Evolutionary conservation across 2,888 invertebrate species (phyloP), one percentile per base, ranked within the genome.

Genomic region (Uropetala carovei): DNA sequence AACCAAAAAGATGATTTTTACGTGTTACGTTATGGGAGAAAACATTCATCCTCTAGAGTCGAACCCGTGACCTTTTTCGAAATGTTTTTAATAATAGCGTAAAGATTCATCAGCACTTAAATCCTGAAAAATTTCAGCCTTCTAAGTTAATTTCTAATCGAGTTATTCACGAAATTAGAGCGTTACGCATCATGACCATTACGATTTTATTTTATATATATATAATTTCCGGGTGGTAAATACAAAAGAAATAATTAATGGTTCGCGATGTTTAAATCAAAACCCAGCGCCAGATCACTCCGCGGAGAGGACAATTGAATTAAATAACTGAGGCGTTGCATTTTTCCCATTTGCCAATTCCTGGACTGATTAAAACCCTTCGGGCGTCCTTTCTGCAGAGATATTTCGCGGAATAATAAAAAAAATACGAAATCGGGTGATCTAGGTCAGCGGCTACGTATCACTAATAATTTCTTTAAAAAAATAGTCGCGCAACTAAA

Each of bases 371-470:
- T 75, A 75, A 75, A 75, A 75, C 27, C 75, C 75, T 75, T 13
- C 11, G 68, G 75, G 75, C 75, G 75, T 27, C 27, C 75, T 75
- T 75, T 75, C 75, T 75, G 75, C 68, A n/a, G 68, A 9, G 75
- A 75, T 75, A 75, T 75, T 75, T 75, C 75, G 75, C 22, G 75
- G 75, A 75, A 75, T 75, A 75, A 75, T 27, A 75, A 68, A 68
- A 75, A 75, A 27, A 43, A 43, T 1, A 3, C 3, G 27, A 13
- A 75, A 75, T 75, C 75, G 75, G 75, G 22, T 10, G 75, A 75
- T 75, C 75, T 75, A 75, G 75, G 75, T 75, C 75, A 75, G 75
- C 22, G 75, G 13, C 75, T 75, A 75, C 75, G 75, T 75, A 75
- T 75, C 75, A 27, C 75, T 75, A 75, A 75, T 75, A 75, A 22